phyloP scores from a whole-genome alignment of 2,113 vertebrate species.

The Crypturellus undulatus region DNA sequence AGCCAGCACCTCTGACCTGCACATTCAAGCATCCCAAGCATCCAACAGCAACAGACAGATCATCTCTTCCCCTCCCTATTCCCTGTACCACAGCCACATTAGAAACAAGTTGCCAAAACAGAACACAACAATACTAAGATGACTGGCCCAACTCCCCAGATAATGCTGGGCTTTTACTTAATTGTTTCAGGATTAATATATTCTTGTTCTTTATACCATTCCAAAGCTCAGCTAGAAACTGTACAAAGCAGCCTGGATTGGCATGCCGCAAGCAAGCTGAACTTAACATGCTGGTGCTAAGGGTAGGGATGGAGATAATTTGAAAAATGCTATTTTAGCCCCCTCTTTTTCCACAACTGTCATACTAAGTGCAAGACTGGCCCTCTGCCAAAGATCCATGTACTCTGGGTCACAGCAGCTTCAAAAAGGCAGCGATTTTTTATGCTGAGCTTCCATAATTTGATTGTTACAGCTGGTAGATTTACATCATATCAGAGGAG shows the following conservation, averaged over 20 bases:
- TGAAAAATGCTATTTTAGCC: slow-evolving; percentile 35
- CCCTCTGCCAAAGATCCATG: slow-evolving; percentile 63
- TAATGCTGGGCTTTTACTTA: background rate
- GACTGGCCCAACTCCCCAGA: background rate
- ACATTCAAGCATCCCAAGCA: background rate
- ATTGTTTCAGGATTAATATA: slow-evolving; percentile 46
- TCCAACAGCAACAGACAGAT: background rate
- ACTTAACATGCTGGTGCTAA: background rate
- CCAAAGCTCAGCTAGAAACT: slow-evolving; percentile 27
- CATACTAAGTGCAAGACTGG: slow-evolving; percentile 73
- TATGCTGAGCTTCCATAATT: slow-evolving; percentile 26
- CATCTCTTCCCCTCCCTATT: background rate
- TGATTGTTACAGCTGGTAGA: background rate
- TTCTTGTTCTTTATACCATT: background rate
- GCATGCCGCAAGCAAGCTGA: background rate
- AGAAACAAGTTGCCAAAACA: background rate
- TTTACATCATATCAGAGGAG: background rate
- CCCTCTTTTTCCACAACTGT: slow-evolving; percentile 15
- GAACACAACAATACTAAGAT: background rate
- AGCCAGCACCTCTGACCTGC: background rate
- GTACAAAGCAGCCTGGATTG: background rate
- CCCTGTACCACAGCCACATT: background rate
- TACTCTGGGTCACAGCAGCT: slow-evolving; percentile 28
- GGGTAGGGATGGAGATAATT: background rate
- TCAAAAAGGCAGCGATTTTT: background rate